phyloP scores from a whole-genome alignment of 2,113 vertebrate genomes.

The Asarcornis scutulata region DNA sequence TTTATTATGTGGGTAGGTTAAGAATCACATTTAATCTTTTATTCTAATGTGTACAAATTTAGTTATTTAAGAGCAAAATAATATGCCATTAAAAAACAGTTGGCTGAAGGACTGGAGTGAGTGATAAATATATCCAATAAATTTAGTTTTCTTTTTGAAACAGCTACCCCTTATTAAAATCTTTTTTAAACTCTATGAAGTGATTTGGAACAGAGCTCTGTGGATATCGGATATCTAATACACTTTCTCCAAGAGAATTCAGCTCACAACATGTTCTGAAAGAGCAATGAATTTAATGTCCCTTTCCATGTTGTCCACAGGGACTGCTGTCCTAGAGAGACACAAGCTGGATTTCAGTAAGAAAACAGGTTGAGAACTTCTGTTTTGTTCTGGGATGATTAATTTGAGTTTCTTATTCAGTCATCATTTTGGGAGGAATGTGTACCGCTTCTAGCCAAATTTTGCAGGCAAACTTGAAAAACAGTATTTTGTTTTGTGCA shows the following conservation, averaged over 20 bases:
- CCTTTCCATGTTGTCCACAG: neutral
- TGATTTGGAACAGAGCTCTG: slow-evolving; percentile 38
- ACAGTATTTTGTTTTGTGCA: neutral
- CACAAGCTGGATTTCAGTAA: neutral
- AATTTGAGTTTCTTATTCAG: neutral
- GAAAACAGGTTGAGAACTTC: neutral
- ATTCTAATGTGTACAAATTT: neutral
- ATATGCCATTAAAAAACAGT: neutral
- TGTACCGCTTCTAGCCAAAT: neutral
- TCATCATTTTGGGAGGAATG: neutral
- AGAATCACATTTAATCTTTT: neutral
- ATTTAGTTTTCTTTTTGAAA: slow-evolving; percentile 4
- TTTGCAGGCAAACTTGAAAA: neutral
- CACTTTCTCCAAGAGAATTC: neutral
- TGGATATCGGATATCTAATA: neutral
- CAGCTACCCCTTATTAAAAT: slow-evolving; percentile 9
- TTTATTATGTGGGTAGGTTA: neutral
- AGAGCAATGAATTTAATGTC: neutral
- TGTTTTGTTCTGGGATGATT: neutral
- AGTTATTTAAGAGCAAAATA: slow-evolving; percentile 8
- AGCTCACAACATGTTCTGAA: neutral
- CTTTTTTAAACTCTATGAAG: neutral
- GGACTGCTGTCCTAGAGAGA: neutral
- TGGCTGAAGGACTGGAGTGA: neutral
- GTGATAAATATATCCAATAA: neutral